Base-by-base conservation (phyloP, 2,797 vertebrate genomes). In the Trichosurus vulpecula region DNA sequence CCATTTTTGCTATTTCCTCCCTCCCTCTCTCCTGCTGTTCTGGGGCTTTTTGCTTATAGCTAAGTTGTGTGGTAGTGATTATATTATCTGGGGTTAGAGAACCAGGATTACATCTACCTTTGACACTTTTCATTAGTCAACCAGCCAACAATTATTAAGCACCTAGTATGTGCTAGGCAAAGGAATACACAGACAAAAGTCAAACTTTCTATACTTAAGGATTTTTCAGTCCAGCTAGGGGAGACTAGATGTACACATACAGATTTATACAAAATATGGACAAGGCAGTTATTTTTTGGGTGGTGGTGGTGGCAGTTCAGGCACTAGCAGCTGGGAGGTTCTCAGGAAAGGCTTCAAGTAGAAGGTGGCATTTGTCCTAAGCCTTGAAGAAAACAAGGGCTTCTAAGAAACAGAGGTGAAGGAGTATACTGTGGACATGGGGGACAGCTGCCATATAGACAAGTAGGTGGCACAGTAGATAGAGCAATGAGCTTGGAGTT, bases 1-100 rank as follows among this genome's bases (percentile, higher is more conserved):
- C 41, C 2, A 41, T 91, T 31, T 61, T 54, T 5, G 25, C 2
- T 54, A 2, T 74, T 89, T 66, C 27, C 25, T 51, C 58, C 47
- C 3, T 51, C 1, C 35, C 29, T 31, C 16, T 54, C 81, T 16
- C 52, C 47, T 1, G 2, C 1, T 1, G 31, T 27, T 52, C 56
- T 10, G 0, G 6, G 53, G 55, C 25, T 22, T 22, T 0, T 52
- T 52, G 90, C 66, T n/a, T 81, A 1, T 81, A 47, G 2, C n/a
- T 74, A 41, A 74, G 58, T 35, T 31, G 58, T 35, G 58, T 41
- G 19, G 14, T 74, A 74, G 22, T 6, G 8, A 47, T 81, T 47
- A 25, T 9, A 10, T 81, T 9, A 41, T 81, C 6, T 41, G 66
- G 19, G 19, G 19, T 47, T n/a, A 41, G n/a, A 81, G 19, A 81